These are phyloP conservation scores for Nesogale talazaci DNA, from an alignment of 2,113 vertebrate genomes.

Conservation along the genomic window DNA sequence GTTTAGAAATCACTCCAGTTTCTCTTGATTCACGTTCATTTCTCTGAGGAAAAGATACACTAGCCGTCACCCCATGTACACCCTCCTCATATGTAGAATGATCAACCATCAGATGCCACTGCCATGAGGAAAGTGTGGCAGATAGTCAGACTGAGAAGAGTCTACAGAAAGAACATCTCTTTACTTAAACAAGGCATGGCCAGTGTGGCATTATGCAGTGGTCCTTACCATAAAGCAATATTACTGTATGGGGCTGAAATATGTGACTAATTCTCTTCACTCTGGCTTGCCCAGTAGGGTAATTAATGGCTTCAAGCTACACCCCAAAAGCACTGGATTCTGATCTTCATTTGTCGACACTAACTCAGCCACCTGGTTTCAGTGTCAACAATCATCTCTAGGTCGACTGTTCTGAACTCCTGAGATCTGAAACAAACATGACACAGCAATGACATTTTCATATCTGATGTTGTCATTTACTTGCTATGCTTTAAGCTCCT, in stretches of 20 bases:
- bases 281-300: neutral
- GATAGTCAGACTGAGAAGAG: neutral
- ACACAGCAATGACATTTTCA: neutral
- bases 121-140: neutral
- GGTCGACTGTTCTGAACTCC: neutral
- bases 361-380: neutral
- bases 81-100: neutral
- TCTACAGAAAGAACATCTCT: neutral
- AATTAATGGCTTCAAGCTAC: neutral
- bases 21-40: too few species aligned
- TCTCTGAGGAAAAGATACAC: neutral
- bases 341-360: neutral
- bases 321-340: neutral
- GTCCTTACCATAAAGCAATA: neutral
- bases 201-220: neutral
- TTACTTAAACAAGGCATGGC: neutral
- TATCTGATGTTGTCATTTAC: neutral
- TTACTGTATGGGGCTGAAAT: neutral
- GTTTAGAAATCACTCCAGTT: neutral
- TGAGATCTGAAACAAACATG: slow-evolving; percentile 60
- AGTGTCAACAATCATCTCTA: neutral
- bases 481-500: neutral
- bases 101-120: neutral
- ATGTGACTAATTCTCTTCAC: neutral
- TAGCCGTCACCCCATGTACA: neutral